Conservation (phyloP, 2,797 vertebrate species). For the Galagoides demidoff region DNA sequence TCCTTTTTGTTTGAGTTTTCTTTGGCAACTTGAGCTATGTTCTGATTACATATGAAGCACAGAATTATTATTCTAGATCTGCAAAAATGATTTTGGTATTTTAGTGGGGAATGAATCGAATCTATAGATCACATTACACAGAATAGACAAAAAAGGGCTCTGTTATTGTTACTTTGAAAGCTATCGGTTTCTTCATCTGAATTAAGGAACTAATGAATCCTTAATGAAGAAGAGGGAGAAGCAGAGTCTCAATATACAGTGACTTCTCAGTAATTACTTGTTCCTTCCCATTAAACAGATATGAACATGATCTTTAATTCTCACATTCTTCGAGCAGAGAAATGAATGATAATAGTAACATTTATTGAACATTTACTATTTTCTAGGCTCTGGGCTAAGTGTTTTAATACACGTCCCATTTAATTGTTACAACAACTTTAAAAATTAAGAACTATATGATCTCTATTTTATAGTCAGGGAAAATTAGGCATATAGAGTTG, state of each 20-base stretch:
- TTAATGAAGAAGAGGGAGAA: not conserved
- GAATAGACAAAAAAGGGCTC: no score
- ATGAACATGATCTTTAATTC: constrained; percentile 36
- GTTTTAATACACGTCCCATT: constrained; percentile 9
- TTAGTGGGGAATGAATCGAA: no score
- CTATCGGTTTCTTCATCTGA: constrained; percentile 3
- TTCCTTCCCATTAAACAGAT: constrained; percentile 51
- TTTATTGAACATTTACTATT: constrained; percentile 52
- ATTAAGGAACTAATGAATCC: constrained; percentile 51
- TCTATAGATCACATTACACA: no score
- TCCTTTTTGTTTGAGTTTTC: no score
- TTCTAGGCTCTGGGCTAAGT: not conserved
- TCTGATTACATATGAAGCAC: no score
- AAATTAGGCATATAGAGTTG: constrained; percentile 20
- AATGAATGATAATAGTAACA: constrained; percentile 36
- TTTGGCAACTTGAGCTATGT: no score
- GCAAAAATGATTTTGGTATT: no score
- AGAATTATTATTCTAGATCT: no score
- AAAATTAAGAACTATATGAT: constrained; percentile 22
- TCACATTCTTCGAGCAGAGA: constrained; percentile 25
- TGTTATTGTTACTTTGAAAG: not conserved
- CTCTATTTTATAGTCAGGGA: not conserved
- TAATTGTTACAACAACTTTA: constrained; percentile 49
- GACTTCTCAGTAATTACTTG: constrained; percentile 39
- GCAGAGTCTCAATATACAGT: not conserved